These are phyloP conservation scores for Aldabrachelys gigantea DNA, from an alignment of 2,113 vertebrate genomes.

Conservation along the genomic window DNA sequence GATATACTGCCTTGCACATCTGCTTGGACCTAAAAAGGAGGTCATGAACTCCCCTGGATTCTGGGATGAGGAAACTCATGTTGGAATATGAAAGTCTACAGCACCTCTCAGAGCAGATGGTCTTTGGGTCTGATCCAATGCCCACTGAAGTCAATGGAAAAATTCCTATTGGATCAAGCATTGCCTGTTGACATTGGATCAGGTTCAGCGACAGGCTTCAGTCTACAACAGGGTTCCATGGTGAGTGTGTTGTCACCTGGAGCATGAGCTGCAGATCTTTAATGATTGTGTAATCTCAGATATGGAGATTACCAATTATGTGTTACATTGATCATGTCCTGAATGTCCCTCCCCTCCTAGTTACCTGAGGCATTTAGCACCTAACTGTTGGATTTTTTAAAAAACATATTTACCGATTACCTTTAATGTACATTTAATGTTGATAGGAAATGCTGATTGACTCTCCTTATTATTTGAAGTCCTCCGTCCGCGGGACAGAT, in stretches of 20 bases:
- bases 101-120: not conserved
- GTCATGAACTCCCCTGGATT: not conserved
- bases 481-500: constrained; percentile 22
- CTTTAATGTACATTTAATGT: not conserved
- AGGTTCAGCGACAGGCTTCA: not conserved
- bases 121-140: not conserved
- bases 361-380: not conserved
- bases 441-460: not conserved
- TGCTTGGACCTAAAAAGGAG: not conserved
- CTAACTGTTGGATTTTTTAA: not conserved
- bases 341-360: not conserved
- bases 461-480: constrained; percentile 40
- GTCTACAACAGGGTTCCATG: not conserved
- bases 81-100: not conserved
- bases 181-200: not conserved
- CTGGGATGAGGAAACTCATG: not conserved
- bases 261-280: not conserved
- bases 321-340: not conserved
- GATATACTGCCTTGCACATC: not conserved
- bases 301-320: not conserved
- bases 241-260: not conserved
- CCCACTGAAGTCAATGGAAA: not conserved
- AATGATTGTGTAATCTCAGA: not conserved
- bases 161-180: not conserved
- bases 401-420: not conserved